These are phyloP conservation scores for Hyposoter dolosus DNA, from an alignment of 2,888 invertebrate genomes.

Conservation along the genomic window DNA sequence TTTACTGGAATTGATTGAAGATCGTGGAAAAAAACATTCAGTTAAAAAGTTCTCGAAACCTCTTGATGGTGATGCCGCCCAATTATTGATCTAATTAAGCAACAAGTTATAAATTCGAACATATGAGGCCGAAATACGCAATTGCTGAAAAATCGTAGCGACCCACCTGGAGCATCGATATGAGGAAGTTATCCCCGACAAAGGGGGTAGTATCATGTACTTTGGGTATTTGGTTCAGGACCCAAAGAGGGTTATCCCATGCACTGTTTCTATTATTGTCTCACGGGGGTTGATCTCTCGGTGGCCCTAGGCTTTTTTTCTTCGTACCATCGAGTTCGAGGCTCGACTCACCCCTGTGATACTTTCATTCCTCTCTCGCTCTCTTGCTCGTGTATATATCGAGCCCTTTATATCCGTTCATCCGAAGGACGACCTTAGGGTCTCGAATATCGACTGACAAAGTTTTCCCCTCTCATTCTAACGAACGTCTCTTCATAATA, in stretches of 20 bases:
- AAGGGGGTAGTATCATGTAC: constrained; percentile 76
- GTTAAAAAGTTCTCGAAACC: neutral
- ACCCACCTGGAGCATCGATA: constrained; percentile 17
- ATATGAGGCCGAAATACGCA: neutral
- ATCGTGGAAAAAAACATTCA: neutral
- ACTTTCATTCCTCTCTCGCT: constrained; percentile 41
- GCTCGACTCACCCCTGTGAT: constrained; percentile 36
- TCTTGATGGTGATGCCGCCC: neutral
- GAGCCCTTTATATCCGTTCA: constrained; percentile 65
- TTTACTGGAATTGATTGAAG: neutral
- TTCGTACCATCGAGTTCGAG: constrained; percentile 36
- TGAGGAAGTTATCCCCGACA: neutral
- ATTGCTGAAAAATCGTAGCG: neutral
- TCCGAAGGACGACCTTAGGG: constrained; percentile 58
- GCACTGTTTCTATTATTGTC: constrained; percentile 84
- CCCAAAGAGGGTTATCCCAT: constrained; percentile 70
- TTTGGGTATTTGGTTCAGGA: constrained; percentile 78
- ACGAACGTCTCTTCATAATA: constrained; percentile 60
- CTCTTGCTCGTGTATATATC: constrained; percentile 11
- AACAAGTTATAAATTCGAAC: neutral
- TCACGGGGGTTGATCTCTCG: constrained; percentile 77
- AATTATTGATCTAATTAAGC: neutral
- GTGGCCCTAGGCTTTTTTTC: constrained; percentile 62
- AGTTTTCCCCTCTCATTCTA: constrained; percentile 23
- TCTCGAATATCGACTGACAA: constrained; percentile 44